Conservation (phyloP, 2,113 vertebrate genomes). For the Falco punctatus region DNA sequence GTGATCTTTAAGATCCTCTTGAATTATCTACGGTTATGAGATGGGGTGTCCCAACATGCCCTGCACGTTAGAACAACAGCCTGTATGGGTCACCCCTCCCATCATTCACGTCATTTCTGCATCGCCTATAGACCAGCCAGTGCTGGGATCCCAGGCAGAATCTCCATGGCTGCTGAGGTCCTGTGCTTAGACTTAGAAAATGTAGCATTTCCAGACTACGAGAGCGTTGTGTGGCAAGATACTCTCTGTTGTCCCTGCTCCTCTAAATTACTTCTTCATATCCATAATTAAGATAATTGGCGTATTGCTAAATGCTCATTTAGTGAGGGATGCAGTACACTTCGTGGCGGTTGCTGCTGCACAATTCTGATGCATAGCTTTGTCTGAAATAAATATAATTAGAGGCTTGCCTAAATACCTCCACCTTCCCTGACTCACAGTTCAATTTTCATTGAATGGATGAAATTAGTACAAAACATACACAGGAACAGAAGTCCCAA, state of each 20-base stretch:
- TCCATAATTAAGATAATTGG: neutral
- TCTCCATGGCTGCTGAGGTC: neutral
- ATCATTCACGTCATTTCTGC: neutral
- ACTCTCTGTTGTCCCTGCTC: neutral
- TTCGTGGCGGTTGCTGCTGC: neutral
- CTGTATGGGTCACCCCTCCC: neutral
- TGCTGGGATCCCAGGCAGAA: neutral
- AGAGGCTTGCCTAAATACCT: neutral
- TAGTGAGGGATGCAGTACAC: neutral
- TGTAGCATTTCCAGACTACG: neutral
- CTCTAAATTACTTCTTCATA: neutral
- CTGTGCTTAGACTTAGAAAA: neutral
- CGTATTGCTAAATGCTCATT: neutral
- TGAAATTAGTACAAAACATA: neutral
- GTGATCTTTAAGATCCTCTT: neutral
- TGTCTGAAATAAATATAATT: neutral
- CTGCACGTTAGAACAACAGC: neutral
- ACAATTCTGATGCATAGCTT: neutral
- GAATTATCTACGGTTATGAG: neutral
- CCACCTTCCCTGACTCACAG: neutral
- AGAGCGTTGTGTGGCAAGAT: neutral
- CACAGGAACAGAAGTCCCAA: neutral
- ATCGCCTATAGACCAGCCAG: neutral
- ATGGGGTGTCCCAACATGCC: neutral
- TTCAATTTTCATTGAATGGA: neutral